Percentiles rank a stretch among this genome's conserved stretches.
Conservation (phyloP, 2,888 invertebrate genomes). For the Teleogryllus oceanicus region DNA sequence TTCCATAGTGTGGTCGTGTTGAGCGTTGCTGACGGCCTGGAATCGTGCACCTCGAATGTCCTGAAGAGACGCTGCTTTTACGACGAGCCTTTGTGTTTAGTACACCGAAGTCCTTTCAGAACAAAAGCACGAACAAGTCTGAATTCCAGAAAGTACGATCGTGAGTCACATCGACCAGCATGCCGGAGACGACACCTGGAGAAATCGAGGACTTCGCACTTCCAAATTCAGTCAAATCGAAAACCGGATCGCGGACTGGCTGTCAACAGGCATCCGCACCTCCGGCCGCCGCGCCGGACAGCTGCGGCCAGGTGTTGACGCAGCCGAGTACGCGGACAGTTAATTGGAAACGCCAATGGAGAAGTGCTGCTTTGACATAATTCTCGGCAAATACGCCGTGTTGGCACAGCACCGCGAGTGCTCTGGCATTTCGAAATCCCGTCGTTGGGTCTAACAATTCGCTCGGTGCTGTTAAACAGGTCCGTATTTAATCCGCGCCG, state of each 20-base stretch:
- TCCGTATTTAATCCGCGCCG: not conserved
- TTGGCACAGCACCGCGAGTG: not conserved
- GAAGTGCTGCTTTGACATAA: not conserved
- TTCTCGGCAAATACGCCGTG: not conserved
- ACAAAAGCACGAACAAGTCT: no score
- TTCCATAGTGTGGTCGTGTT: no score
- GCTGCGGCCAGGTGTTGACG: not conserved
- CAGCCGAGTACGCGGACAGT: not conserved
- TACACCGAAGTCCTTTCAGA: no score
- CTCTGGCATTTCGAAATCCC: not conserved
- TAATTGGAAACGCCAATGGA: not conserved
- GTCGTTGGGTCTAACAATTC: slow-evolving; percentile 5
- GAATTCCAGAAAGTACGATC: no score
- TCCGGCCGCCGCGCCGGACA: no score
- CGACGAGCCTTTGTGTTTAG: no score
- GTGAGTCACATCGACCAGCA: no score
- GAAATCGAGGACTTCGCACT: not conserved
- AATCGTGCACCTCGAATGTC: no score
- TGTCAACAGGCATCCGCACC: no score
- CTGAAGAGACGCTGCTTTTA: no score
- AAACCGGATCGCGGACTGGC: not conserved
- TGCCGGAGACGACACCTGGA: not conserved
- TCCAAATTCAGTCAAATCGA: slow-evolving; percentile 1
- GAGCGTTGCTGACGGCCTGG: no score
- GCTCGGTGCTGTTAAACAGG: not conserved